A percentile compares a stretch with the other conserved stretches of the same genome.
Conservation (phyloP, 1,140 invertebrate genomes). For the Bombus affinis region DNA sequence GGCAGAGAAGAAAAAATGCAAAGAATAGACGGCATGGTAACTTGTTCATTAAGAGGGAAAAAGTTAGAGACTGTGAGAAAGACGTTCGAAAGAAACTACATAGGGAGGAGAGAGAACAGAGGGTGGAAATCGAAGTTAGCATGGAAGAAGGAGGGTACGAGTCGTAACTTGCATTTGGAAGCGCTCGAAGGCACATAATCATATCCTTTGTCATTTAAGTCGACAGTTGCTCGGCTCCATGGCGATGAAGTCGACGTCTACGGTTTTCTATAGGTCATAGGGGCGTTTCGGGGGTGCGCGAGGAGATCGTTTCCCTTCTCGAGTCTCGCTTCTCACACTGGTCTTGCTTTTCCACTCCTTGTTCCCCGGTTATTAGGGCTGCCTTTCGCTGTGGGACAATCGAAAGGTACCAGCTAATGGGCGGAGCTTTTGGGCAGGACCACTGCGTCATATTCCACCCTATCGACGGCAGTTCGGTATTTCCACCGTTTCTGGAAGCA, state of each 20-base stretch:
- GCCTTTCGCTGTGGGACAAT: slow-evolving; percentile 75
- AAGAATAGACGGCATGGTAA: slow-evolving; percentile 17
- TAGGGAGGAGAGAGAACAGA: neutral
- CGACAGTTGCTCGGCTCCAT: slow-evolving; percentile 65
- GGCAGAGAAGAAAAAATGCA: slow-evolving; percentile 22
- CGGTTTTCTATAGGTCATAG: slow-evolving; percentile 64
- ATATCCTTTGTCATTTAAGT: slow-evolving; percentile 60
- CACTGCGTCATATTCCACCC: slow-evolving; percentile 48
- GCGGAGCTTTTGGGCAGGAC: slow-evolving; percentile 69
- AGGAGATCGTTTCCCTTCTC: slow-evolving; percentile 60
- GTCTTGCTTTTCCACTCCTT: slow-evolving; percentile 60
- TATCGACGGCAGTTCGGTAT: slow-evolving; percentile 22
- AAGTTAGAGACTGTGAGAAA: neutral
- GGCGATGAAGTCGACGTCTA: slow-evolving; percentile 47
- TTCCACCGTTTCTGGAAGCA: slow-evolving; percentile 51
- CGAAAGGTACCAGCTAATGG: slow-evolving; percentile 72
- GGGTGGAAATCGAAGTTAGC: slow-evolving; percentile 41
- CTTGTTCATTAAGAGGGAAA: neutral
- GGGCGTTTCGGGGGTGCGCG: slow-evolving; percentile 63
- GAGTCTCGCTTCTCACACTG: slow-evolving; percentile 59
- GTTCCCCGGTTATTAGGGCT: slow-evolving; percentile 69
- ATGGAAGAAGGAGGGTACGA: slow-evolving; percentile 1
- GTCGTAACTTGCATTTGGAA: slow-evolving; percentile 15
- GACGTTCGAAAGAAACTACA: neutral
- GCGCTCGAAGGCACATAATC: slow-evolving; percentile 52